These are phyloP conservation scores for Drosophila maculinotata DNA, from an alignment of 2,888 invertebrate species.

Conservation along the genomic window DNA sequence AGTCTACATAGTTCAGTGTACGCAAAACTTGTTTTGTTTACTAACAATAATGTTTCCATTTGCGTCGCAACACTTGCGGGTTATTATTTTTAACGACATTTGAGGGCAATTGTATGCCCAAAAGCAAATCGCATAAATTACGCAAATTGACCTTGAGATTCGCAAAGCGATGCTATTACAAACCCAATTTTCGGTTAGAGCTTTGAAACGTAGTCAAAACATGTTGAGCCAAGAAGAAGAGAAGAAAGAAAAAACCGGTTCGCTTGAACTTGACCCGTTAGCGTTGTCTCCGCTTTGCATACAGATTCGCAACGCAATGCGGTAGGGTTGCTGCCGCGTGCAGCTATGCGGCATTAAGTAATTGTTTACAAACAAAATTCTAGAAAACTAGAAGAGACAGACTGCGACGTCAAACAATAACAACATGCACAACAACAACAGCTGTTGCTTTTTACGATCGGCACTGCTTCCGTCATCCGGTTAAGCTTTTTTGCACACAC, in stretches of 20 bases:
- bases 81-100: conserved; percentile 40
- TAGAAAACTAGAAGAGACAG: conserved; percentile 19
- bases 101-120: conserved; percentile 31
- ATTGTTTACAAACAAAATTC: conserved; percentile 66
- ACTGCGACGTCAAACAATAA: conserved; percentile 1
- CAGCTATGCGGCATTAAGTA: conserved; percentile 42
- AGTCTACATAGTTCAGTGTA: neutral
- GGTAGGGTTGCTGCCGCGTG: conserved; percentile 23
- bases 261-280: conserved; percentile 60
- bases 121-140: conserved; percentile 37
- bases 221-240: neutral
- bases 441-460: conserved; percentile 19
- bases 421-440: conserved; percentile 28
- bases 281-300: conserved; percentile 5
- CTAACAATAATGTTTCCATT: conserved; percentile 28
- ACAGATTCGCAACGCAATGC: conserved; percentile 12
- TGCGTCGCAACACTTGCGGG: conserved; percentile 20
- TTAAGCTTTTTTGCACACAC: conserved; percentile 43
- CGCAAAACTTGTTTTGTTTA: neutral
- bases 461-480: conserved; percentile 23
- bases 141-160: conserved; percentile 47
- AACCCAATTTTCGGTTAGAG: conserved; percentile 24
- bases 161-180: conserved; percentile 35
- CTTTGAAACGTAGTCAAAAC: conserved; percentile 7
- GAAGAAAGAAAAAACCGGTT: conserved; percentile 48